Evolutionary conservation across 2,888 invertebrate genomes (phyloP).

Genomic region (Pyrrhosoma nymphula): DNA sequence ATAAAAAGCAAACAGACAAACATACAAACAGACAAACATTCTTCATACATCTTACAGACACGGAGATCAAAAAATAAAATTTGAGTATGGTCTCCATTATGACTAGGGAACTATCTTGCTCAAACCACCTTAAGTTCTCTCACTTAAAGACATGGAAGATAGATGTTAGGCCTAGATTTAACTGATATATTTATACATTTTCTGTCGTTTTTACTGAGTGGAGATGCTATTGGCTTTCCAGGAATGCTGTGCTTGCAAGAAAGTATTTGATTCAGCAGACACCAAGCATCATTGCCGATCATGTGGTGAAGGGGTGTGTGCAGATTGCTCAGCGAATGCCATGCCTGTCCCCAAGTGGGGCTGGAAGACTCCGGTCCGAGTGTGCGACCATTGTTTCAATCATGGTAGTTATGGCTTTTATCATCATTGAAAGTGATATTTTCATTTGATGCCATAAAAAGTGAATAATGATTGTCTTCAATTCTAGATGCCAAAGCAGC

Average conservation of each 20-base stretch:
- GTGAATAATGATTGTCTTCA: not conserved
- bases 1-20: no score
- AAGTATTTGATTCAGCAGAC: slow-evolving; percentile 73
- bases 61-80: no score
- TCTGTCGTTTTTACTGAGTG: no score
- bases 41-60: no score
- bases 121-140: no score
- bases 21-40: no score
- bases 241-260: slow-evolving; percentile 42
- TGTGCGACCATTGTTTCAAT: slow-evolving; percentile 75
- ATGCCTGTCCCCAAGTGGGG: slow-evolving; percentile 77
- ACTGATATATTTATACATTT: no score
- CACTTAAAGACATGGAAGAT: no score
- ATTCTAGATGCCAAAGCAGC: not conserved
- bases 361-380: slow-evolving; percentile 79
- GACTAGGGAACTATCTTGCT: no score
- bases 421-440: not conserved
- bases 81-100: no score
- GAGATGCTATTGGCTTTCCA: not conserved
- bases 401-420: slow-evolving; percentile 65
- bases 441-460: not conserved
- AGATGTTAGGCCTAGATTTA: no score
- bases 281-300: slow-evolving; percentile 84
- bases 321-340: slow-evolving; percentile 77
- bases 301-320: slow-evolving; percentile 87